Evolutionary conservation across 2,888 invertebrate genomes (phyloP).

Genomic region (Agriopis marginaria): DNA sequence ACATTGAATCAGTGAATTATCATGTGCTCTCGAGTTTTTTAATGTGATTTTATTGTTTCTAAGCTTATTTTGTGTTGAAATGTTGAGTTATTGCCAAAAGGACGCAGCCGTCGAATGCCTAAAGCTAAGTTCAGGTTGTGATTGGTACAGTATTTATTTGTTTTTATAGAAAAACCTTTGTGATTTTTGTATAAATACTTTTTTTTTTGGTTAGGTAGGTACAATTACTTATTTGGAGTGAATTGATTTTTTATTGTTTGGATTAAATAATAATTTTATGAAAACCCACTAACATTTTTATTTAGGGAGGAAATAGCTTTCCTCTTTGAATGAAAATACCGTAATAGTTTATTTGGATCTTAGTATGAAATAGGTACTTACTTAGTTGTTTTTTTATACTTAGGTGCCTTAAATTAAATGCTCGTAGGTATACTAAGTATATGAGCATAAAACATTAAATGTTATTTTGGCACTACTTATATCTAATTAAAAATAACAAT

Average conservation of each 20-base stretch:
- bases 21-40: conserved; percentile 54
- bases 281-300: neutral
- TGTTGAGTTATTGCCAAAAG: conserved; percentile 53
- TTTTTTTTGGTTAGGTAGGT: neutral
- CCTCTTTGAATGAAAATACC: neutral
- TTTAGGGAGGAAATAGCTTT: neutral
- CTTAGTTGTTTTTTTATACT: too few species aligned
- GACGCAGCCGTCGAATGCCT: conserved; percentile 63
- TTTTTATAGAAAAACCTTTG: neutral
- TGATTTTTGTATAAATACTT: neutral
- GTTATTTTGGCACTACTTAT: too few species aligned
- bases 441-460: too few species aligned
- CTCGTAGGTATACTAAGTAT: too few species aligned
- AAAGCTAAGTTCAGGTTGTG: conserved; percentile 73
- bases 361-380: too few species aligned
- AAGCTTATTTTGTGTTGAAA: conserved; percentile 56
- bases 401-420: neutral
- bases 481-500: too few species aligned
- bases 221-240: neutral
- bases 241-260: neutral
- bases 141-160: conserved; percentile 44
- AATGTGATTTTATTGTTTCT: conserved; percentile 48
- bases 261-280: neutral
- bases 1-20: conserved; percentile 62
- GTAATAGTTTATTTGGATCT: too few species aligned